Evolutionary conservation across 2,888 invertebrate genomes (phyloP).

Genomic region (Prosopocoilus inquinatus): DNA sequence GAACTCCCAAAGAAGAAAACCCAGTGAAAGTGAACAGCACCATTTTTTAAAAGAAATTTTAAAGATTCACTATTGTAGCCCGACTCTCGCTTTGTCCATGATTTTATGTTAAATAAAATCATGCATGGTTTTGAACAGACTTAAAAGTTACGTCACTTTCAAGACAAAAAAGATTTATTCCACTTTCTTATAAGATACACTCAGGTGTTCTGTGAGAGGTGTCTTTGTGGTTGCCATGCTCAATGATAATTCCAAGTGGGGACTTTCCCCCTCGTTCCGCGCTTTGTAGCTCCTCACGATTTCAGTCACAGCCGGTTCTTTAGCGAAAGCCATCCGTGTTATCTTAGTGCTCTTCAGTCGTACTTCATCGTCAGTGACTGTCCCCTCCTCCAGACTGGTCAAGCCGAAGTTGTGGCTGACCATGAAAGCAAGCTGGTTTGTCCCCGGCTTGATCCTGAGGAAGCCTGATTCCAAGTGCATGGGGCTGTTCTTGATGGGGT

Average conservation of each 20-base stretch:
- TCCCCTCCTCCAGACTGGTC: constrained; percentile 60
- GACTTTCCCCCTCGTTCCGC: constrained; percentile 6
- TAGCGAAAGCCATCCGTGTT: constrained; percentile 55
- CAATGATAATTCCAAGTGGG: constrained; percentile 50
- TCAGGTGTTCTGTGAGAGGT: constrained; percentile 56
- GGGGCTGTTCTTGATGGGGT: constrained; percentile 55
- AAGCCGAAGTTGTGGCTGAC: constrained; percentile 64
- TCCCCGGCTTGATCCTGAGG: constrained; percentile 57
- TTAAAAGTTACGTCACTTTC: no score
- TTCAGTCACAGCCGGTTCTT: constrained; percentile 54
- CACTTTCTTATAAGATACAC: constrained; percentile 52
- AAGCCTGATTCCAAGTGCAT: constrained; percentile 66
- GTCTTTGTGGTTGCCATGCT: constrained; percentile 59
- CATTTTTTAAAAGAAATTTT: no score
- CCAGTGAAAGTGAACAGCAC: background rate
- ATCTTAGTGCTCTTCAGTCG: constrained; percentile 52
- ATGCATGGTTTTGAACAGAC: no score
- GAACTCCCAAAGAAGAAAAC: no score
- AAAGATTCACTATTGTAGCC: no score
- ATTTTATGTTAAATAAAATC: no score
- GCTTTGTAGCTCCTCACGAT: constrained; percentile 43
- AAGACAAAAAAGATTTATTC: background rate
- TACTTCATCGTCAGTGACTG: constrained; percentile 41
- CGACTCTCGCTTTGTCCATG: no score
- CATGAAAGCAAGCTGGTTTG: constrained; percentile 55